These are phyloP conservation scores for Tyrannus savana DNA, from an alignment of 2,113 vertebrate genomes.

Conservation along the genomic window DNA sequence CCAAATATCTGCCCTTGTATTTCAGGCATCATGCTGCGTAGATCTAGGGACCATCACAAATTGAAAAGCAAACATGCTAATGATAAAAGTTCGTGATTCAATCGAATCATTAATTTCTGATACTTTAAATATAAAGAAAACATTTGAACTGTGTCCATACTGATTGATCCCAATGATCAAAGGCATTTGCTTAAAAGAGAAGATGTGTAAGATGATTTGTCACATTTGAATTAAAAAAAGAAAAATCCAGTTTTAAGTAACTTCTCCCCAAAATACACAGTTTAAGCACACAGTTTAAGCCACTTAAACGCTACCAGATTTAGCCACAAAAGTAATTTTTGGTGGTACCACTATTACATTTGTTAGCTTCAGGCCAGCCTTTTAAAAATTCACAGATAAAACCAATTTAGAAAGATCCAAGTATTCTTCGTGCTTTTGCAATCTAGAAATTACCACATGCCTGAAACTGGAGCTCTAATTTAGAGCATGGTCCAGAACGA, in stretches of 20 bases:
- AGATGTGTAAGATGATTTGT: neutral
- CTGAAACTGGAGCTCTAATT: constrained; percentile 55
- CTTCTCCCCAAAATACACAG: neutral
- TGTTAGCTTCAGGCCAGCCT: neutral
- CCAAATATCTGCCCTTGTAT: neutral
- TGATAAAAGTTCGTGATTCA: constrained; percentile 20
- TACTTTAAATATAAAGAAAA: constrained; percentile 54
- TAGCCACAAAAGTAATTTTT: neutral
- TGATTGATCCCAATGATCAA: neutral
- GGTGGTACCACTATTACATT: neutral
- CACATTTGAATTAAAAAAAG: neutral
- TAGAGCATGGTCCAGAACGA: constrained; percentile 18
- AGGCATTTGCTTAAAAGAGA: neutral
- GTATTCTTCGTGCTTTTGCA: neutral
- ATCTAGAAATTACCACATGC: neutral
- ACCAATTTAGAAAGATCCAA: neutral
- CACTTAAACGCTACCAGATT: neutral
- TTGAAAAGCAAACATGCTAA: neutral
- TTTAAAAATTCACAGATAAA: neutral
- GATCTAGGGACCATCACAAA: neutral
- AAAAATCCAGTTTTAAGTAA: neutral
- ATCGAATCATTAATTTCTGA: constrained; percentile 17
- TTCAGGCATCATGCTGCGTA: neutral
- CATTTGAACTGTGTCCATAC: neutral
- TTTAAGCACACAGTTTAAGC: neutral